phyloP scores from a whole-genome alignment of 2,113 vertebrate genomes.

The Sinocyclocheilus rhinocerous region DNA sequence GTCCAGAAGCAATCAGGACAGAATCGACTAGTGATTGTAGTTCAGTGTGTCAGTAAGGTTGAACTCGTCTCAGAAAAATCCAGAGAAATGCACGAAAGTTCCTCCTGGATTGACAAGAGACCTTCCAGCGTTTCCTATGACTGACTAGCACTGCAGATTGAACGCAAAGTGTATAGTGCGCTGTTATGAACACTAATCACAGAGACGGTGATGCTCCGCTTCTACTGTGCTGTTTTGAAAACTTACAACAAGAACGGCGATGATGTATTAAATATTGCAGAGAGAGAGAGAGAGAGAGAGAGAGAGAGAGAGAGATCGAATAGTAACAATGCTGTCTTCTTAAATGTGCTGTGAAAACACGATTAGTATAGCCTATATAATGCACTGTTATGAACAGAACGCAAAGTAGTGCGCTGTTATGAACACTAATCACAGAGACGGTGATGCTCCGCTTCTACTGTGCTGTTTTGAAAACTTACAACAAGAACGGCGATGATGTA shows the following conservation, averaged over 20 bases:
- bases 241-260: background rate
- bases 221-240: background rate
- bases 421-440: background rate
- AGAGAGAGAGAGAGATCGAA: background rate
- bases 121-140: background rate
- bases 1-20: conserved; percentile 59
- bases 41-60: conserved; percentile 37
- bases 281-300: too few relatives aligned
- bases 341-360: too few relatives aligned
- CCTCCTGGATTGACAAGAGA: background rate
- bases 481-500: background rate
- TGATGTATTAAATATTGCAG: background rate
- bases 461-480: background rate
- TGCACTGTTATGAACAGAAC: too few relatives aligned
- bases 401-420: background rate
- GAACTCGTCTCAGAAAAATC: conserved; percentile 23
- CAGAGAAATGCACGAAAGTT: conserved; percentile 17
- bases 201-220: background rate
- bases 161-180: background rate
- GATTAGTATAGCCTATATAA: too few relatives aligned
- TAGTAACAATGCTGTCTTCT: too few relatives aligned
- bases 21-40: conserved; percentile 39
- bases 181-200: background rate
- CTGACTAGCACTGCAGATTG: background rate
- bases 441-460: background rate